Percentiles rank a stretch among this genome's conserved stretches.
Conservation (phyloP, 2,113 vertebrate species). For the Ctenomys sociabilis region DNA sequence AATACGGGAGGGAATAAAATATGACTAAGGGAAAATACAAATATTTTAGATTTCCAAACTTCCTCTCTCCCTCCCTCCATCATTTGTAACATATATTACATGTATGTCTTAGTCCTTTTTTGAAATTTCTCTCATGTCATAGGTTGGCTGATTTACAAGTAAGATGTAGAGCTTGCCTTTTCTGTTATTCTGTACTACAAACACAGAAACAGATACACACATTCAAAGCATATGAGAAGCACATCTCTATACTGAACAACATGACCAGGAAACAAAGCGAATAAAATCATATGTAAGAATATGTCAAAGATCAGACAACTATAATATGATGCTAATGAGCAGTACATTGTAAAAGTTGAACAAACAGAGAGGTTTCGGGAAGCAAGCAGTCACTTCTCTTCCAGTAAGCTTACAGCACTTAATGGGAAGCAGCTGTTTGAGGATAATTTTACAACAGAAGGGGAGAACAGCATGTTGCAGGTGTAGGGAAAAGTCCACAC, state of each 20-base stretch:
- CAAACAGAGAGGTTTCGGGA: background rate
- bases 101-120: background rate
- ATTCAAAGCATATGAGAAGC: background rate
- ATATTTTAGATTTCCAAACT: slow-evolving; percentile 22
- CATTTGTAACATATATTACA: background rate
- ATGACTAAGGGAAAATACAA: background rate
- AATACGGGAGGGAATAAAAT: background rate
- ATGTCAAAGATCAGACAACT: slow-evolving; percentile 10
- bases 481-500: background rate
- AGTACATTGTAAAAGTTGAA: background rate
- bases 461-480: background rate
- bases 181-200: background rate
- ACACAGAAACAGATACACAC: background rate
- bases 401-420: background rate
- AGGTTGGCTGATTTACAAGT: background rate
- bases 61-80: background rate
- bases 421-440: background rate
- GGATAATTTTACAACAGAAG: background rate
- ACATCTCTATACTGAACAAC: background rate
- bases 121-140: background rate
- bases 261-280: background rate
- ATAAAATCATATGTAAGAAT: background rate
- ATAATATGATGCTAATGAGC: background rate
- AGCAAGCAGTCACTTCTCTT: background rate
- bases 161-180: background rate